phyloP scores from a whole-genome alignment of 2,888 invertebrate genomes.

The Escarpia spicata region DNA sequence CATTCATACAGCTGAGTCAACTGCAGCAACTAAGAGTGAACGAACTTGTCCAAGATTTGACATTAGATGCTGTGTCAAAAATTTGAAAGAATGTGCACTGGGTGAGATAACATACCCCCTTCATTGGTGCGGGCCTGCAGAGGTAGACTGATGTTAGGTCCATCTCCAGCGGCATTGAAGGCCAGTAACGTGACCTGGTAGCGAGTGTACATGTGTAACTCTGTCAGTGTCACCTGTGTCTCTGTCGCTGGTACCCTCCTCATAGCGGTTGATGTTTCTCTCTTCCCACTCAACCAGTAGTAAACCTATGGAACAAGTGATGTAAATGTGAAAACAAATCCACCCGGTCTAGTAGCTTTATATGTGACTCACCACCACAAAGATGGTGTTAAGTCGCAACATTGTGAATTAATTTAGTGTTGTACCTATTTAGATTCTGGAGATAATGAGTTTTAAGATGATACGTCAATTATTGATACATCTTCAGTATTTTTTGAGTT shows the following conservation, averaged over 20 bases:
- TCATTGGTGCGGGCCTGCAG: constrained; percentile 82
- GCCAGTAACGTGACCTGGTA: constrained; percentile 91
- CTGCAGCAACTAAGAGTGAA: too few species aligned
- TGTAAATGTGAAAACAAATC: constrained; percentile 74
- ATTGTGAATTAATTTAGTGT: too few species aligned
- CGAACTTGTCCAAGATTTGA: too few species aligned
- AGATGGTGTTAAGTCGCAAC: too few species aligned
- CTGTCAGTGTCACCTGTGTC: constrained; percentile 74
- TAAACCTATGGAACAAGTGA: constrained; percentile 72
- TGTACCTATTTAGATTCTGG: too few species aligned
- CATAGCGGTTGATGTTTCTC: background rate
- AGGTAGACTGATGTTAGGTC: constrained; percentile 78
- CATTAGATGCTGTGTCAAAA: too few species aligned
- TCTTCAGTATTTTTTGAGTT: too few species aligned
- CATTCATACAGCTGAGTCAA: too few species aligned
- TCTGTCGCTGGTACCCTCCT: constrained; percentile 71
- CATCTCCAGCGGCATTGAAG: constrained; percentile 97
- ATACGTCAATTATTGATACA: too few species aligned
- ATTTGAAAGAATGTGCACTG: background rate
- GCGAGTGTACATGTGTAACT: constrained; percentile 90
- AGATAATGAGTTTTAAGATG: too few species aligned
- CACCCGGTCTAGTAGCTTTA: background rate
- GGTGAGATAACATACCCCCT: constrained; percentile 60
- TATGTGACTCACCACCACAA: too few species aligned
- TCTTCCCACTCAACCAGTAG: constrained; percentile 17